Percentiles rank a stretch among this genome's conserved stretches.
These are phyloP conservation scores for Eupithecia abbreviata DNA, from an alignment of 2,888 invertebrate genomes.

Conservation along the genomic window DNA sequence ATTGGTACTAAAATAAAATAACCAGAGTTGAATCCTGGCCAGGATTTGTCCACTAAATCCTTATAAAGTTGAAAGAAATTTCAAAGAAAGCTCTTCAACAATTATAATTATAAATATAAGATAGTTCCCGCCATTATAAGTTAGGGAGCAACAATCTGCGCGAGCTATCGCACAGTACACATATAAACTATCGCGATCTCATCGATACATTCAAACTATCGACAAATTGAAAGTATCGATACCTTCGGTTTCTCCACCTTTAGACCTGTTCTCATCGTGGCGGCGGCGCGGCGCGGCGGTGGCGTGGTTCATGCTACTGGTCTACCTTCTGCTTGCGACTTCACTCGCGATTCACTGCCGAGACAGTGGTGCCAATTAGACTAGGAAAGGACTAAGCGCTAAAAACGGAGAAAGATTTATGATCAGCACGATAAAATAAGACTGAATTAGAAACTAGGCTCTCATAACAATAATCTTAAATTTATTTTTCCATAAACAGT, in stretches of 20 bases:
- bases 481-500: too few relatives aligned
- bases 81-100: neutral
- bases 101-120: neutral
- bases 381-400: neutral
- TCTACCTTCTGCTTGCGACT: neutral
- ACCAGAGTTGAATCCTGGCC: neutral
- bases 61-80: neutral
- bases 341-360: neutral
- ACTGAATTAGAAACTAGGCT: too few relatives aligned
- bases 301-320: neutral
- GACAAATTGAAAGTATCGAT: neutral
- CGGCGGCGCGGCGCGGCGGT: too few relatives aligned
- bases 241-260: neutral
- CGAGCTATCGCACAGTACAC: neutral
- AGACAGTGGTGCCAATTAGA: neutral
- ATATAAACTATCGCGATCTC: neutral
- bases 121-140: neutral
- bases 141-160: neutral
- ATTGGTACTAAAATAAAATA: too few relatives aligned
- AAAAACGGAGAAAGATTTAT: neutral
- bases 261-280: neutral
- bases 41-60: neutral
- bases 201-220: slow-evolving; percentile 1
- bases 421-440: too few relatives aligned
- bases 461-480: too few relatives aligned